Conservation (phyloP, 2,888 invertebrate species). For the Limnephilus rhombicus region DNA sequence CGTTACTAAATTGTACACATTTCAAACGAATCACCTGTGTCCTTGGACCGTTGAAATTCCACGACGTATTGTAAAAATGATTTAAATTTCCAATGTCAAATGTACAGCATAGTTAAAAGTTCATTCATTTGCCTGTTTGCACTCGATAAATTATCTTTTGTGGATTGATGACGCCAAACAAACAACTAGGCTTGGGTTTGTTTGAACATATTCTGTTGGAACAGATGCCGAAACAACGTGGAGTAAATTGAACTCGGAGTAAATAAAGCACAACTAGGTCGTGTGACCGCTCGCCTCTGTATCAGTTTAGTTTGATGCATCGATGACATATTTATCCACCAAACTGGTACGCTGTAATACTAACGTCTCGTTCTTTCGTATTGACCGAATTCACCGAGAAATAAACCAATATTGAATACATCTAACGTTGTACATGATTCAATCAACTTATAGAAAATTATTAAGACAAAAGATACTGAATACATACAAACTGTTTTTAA, state of each 20-base stretch:
- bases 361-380: no score
- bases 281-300: not conserved
- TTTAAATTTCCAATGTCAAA: conserved; percentile 26
- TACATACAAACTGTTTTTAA: not conserved
- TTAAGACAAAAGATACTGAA: not conserved
- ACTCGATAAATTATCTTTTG: conserved; percentile 41
- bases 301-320: not conserved
- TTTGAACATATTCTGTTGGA: conserved; percentile 36
- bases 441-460: not conserved
- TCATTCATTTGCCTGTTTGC: conserved; percentile 36
- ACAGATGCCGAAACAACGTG: conserved; percentile 15
- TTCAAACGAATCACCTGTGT: conserved; percentile 26
- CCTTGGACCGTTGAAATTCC: conserved; percentile 11
- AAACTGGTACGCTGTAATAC: no score
- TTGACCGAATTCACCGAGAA: not conserved
- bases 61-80: not conserved
- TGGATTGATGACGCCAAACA: not conserved
- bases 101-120: conserved; percentile 24
- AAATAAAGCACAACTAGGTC: conserved; percentile 35
- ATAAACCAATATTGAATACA: not conserved
- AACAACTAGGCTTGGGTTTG: not conserved
- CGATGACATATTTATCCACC: no score
- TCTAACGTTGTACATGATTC: not conserved
- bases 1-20: not conserved
- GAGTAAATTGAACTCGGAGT: conserved; percentile 18